phyloP scores from a whole-genome alignment of 2,888 invertebrate genomes.

The Eurois occulta region DNA sequence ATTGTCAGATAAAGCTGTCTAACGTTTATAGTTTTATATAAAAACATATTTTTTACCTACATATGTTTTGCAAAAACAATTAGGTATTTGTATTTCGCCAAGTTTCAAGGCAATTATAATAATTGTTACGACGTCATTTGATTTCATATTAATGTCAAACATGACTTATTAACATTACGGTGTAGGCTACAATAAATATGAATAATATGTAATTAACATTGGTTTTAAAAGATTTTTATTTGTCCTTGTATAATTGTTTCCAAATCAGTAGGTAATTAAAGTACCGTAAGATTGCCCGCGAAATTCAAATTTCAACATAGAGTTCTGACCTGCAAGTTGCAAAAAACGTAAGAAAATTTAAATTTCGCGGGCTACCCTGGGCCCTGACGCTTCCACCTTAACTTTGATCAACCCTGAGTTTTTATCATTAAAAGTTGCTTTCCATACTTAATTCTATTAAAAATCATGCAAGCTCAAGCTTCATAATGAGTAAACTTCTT shows the following conservation, averaged over 20 bases:
- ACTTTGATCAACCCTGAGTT: background rate
- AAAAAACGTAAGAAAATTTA: too few relatives aligned
- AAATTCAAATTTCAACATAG: too few relatives aligned
- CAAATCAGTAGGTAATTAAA: background rate
- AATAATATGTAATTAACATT: background rate
- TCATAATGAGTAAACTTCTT: background rate
- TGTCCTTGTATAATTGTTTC: background rate
- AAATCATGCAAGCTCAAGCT: background rate
- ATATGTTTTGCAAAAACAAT: background rate
- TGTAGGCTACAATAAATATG: background rate
- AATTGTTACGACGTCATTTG: slow-evolving; percentile 12
- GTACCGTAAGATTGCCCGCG: too few relatives aligned
- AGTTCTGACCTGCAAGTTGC: too few relatives aligned
- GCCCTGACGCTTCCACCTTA: too few relatives aligned
- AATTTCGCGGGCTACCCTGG: too few relatives aligned
- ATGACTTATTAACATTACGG: background rate
- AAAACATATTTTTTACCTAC: background rate
- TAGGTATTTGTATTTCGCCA: background rate
- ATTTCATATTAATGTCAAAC: background rate
- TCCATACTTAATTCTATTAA: background rate
- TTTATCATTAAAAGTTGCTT: background rate
- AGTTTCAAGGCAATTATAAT: slow-evolving; percentile 14
- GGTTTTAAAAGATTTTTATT: background rate
- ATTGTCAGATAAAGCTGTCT: too few relatives aligned
- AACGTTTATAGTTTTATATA: background rate